Evolutionary conservation across 1,140 invertebrate genomes (phyloP).

Genomic region (Pantala flavescens): DNA sequence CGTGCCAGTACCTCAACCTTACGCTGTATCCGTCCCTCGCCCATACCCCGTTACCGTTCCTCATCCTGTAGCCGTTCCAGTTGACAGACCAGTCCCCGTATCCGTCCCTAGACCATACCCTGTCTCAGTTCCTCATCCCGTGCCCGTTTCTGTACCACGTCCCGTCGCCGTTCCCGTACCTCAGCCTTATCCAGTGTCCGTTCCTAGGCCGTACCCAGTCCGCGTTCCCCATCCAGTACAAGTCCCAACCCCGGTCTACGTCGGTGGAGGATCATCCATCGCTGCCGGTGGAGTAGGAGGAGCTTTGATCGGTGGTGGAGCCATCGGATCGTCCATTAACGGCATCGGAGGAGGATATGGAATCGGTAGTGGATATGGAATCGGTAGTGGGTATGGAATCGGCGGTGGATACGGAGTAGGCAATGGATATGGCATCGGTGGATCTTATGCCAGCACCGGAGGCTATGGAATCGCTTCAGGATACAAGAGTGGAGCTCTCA

Average conservation of each 20-base stretch:
- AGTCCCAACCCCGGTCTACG: neutral
- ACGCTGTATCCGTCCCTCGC: neutral
- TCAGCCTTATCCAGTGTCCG: neutral
- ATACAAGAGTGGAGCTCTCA: neutral
- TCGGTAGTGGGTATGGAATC: neutral
- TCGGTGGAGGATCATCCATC: neutral
- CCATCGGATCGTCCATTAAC: neutral
- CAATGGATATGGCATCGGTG: too few relatives aligned
- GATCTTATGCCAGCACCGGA: too few relatives aligned
- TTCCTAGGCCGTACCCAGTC: neutral
- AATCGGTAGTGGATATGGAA: neutral
- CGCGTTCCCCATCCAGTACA: neutral
- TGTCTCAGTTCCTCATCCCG: neutral
- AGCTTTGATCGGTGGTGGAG: neutral
- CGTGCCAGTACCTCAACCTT: neutral
- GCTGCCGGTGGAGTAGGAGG: neutral
- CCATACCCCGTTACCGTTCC: neutral
- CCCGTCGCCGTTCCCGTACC: neutral
- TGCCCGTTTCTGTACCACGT: neutral
- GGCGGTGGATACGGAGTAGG: neutral
- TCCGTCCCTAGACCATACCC: neutral
- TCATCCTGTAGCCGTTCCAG: neutral
- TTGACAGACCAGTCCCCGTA: neutral
- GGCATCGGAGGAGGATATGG: neutral
- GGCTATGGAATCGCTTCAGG: neutral